These are phyloP conservation scores for Oreochromis spilurus DNA, from an alignment of 2,113 vertebrate genomes.

Conservation along the genomic window DNA sequence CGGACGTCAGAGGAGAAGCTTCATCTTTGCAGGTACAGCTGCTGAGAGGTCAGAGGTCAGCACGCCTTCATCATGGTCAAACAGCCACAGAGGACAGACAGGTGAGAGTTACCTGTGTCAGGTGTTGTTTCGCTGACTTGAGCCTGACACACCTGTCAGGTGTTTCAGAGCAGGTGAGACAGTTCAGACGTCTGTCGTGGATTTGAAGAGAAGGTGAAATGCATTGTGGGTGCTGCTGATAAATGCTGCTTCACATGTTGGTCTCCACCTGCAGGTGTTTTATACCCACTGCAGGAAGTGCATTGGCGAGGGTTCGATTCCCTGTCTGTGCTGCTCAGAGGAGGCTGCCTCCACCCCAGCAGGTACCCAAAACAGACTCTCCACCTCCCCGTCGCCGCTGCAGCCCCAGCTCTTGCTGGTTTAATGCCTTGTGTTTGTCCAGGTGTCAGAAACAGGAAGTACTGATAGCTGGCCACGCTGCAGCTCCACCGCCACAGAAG, in stretches of 20 bases:
- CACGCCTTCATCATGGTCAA: constrained; percentile 19
- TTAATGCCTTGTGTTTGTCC: background rate
- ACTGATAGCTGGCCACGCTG: background rate
- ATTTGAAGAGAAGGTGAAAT: background rate
- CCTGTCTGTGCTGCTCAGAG: background rate
- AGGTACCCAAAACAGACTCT: background rate
- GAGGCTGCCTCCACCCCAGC: background rate
- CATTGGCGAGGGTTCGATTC: constrained; percentile 17
- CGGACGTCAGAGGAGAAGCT: background rate
- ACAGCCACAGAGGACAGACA: constrained; percentile 13
- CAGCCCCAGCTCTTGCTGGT: background rate
- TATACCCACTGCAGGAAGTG: background rate
- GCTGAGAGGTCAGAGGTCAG: background rate
- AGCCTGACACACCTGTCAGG: background rate
- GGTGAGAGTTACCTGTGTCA: constrained; percentile 1
- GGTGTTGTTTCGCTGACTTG: background rate
- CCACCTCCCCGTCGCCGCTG: background rate
- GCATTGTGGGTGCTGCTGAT: background rate
- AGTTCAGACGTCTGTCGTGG: background rate
- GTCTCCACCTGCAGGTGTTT: constrained; percentile 7
- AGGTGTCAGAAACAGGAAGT: background rate
- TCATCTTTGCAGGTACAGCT: background rate
- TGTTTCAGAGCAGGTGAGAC: background rate
- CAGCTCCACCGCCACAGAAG: constrained; percentile 5
- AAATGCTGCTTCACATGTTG: background rate